phyloP scores from a whole-genome alignment of 2,113 vertebrate genomes.

The Grammomys dolichurus region DNA sequence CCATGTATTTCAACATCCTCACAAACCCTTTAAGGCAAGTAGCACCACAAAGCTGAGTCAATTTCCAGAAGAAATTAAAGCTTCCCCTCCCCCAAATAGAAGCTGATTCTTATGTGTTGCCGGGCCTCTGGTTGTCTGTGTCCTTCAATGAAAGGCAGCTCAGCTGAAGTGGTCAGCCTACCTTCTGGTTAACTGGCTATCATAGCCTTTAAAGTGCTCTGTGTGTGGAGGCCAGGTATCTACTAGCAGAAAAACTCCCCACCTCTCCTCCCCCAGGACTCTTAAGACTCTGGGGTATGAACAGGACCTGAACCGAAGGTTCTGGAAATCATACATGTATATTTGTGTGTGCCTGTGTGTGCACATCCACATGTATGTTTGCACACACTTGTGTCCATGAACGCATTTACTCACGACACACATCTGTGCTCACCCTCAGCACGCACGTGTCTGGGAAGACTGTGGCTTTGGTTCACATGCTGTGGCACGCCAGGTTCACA shows the following conservation, averaged over 20 bases:
- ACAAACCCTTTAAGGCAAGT: neutral
- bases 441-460: neutral
- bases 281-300: neutral
- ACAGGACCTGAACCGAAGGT: neutral
- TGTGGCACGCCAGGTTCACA: neutral
- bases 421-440: too few species aligned
- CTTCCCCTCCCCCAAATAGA: neutral
- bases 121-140: neutral
- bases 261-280: neutral
- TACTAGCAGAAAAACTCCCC: neutral
- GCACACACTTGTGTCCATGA: neutral
- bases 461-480: neutral
- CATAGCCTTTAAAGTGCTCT: neutral
- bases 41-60: neutral
- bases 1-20: neutral
- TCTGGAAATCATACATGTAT: neutral
- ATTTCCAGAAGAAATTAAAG: constrained; percentile 12
- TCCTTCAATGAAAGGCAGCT: neutral
- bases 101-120: neutral
- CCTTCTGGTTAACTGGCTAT: neutral
- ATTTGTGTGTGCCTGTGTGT: neutral
- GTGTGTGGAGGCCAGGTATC: neutral
- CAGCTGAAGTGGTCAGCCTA: neutral
- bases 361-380: neutral
- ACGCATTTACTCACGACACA: too few species aligned